Percentiles rank a stretch among this genome's conserved stretches.
phyloP scores from a whole-genome alignment of 2,113 vertebrate species.

The Erpornis zantholeuca region DNA sequence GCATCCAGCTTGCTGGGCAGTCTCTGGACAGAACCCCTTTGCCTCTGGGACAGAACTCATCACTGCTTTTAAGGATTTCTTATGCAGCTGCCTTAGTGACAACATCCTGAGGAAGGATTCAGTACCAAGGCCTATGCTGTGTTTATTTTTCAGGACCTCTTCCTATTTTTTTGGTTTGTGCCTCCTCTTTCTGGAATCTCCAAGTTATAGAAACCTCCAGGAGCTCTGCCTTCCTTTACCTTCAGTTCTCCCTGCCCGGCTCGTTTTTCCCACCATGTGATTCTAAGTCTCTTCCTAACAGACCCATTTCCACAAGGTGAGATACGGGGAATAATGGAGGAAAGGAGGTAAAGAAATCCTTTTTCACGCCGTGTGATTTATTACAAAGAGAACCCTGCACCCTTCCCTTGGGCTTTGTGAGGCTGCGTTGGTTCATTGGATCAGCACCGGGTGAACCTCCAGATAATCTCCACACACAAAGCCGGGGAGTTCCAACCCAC shows the following conservation, averaged over 20 bases:
- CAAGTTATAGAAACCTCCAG: not conserved
- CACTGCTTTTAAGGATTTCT: not conserved
- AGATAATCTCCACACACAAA: slow-evolving; percentile 47
- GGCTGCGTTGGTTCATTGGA: slow-evolving; percentile 50
- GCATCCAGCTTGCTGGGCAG: not conserved
- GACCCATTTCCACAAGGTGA: slow-evolving; percentile 47
- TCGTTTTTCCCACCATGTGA: not conserved
- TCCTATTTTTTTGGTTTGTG: not conserved
- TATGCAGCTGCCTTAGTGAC: not conserved
- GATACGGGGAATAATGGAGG: slow-evolving; percentile 55
- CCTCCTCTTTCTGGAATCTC: not conserved
- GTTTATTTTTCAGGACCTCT: slow-evolving; percentile 3
- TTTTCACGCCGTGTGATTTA: slow-evolving; percentile 61
- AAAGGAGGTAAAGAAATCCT: slow-evolving; percentile 67
- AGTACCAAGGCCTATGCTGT: not conserved
- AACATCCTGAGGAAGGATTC: not conserved
- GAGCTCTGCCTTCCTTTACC: not conserved
- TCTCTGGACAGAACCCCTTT: not conserved
- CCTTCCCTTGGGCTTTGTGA: slow-evolving; percentile 45
- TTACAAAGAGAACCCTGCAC: slow-evolving; percentile 40
- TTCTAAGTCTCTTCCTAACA: slow-evolving; percentile 22
- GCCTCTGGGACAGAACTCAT: not conserved
- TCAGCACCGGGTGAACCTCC: slow-evolving; percentile 54
- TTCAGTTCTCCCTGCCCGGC: not conserved
- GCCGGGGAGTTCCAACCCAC: slow-evolving; percentile 19